Percentiles rank a stretch among this genome's conserved stretches.
Conservation (phyloP, 1,140 invertebrate species). For the Drosophila parvula region DNA sequence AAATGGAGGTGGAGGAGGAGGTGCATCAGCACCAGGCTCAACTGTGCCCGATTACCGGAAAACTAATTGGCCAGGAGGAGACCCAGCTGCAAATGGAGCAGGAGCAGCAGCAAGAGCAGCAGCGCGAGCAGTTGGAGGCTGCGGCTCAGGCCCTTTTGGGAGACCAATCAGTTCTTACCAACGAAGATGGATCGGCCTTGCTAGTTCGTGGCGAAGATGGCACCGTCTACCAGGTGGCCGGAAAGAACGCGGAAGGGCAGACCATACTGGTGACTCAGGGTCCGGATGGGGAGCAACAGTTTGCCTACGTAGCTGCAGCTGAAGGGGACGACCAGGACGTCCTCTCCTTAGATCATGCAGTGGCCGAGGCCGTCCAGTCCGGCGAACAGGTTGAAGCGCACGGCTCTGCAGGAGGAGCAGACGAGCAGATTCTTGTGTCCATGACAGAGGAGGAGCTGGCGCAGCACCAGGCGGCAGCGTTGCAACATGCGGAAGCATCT, state of each 20-base stretch:
- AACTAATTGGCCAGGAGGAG: slow-evolving; percentile 77
- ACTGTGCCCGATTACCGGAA: slow-evolving; percentile 78
- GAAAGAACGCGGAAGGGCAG: slow-evolving; percentile 90
- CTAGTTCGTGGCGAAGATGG: slow-evolving; percentile 89
- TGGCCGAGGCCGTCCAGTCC: slow-evolving; percentile 85
- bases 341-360: slow-evolving; percentile 87
- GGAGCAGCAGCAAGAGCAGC: slow-evolving; percentile 73
- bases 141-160: slow-evolving; percentile 67
- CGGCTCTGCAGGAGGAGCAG: slow-evolving; percentile 70
- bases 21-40: slow-evolving; percentile 68
- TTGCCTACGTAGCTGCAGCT: slow-evolving; percentile 88
- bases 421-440: slow-evolving; percentile 86
- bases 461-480: slow-evolving; percentile 84
- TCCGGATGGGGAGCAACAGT: slow-evolving; percentile 89
- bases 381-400: slow-evolving; percentile 19
- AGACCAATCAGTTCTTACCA: slow-evolving; percentile 79
- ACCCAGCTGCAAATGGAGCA: slow-evolving; percentile 81
- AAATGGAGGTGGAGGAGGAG: slow-evolving; percentile 67
- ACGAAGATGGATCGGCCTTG: slow-evolving; percentile 85
- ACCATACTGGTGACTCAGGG: slow-evolving; percentile 88
- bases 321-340: slow-evolving; percentile 87
- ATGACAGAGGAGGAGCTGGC: slow-evolving; percentile 85
- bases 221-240: slow-evolving; percentile 87
- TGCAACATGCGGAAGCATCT: slow-evolving; percentile 58
- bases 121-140: slow-evolving; percentile 70